These are phyloP conservation scores for Sphyrna mokarran DNA, from an alignment of 2,113 vertebrate genomes.

Conservation along the genomic window DNA sequence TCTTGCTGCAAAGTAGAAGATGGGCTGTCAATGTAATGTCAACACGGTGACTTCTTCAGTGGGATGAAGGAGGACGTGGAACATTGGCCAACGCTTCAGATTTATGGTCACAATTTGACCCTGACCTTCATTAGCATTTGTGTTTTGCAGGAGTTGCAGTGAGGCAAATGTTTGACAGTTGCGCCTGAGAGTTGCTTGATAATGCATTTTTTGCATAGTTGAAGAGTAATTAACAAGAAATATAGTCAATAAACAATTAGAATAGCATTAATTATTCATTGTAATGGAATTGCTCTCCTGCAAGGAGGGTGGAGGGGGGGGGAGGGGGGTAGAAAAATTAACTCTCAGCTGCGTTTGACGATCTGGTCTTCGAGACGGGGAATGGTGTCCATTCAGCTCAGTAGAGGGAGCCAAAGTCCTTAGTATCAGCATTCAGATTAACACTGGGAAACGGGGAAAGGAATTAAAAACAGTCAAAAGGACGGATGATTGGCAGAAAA, in stretches of 20 bases:
- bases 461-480: not conserved
- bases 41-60: not conserved
- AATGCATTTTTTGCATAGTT: conserved; percentile 18
- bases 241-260: conserved; percentile 34
- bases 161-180: not conserved
- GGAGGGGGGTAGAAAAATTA: not conserved
- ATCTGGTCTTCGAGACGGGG: not conserved
- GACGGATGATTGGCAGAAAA: not conserved
- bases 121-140: not conserved
- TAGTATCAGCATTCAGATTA: not conserved
- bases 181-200: not conserved
- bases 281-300: conserved; percentile 2
- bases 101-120: not conserved
- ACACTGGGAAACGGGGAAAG: not conserved
- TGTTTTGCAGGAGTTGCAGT: not conserved
- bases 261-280: conserved; percentile 30
- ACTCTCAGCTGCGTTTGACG: not conserved
- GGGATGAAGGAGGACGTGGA: not conserved
- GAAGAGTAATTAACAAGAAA: conserved; percentile 23
- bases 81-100: not conserved
- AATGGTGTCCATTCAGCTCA: not conserved
- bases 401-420: conserved; percentile 10
- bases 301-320: too few species aligned
- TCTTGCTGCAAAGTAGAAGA: not conserved
- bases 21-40: not conserved